Evolutionary conservation across 2,797 vertebrate species (phyloP).

Genomic region (Schizopygopsis pylzovi): DNA sequence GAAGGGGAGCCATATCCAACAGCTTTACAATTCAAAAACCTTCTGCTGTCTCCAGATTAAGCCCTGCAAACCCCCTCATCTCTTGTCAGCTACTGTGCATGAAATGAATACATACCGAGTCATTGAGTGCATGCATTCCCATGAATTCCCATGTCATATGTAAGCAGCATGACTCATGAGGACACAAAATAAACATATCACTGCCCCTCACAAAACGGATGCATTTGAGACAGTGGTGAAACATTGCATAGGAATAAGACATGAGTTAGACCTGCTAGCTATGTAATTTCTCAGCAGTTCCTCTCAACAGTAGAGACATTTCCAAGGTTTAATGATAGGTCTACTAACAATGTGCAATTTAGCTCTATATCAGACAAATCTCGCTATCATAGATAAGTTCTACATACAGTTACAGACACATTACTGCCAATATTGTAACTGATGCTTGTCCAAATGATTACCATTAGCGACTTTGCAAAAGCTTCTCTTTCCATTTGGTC

Average conservation of each 20-base stretch:
- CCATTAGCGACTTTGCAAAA: not conserved
- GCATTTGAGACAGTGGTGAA: not conserved
- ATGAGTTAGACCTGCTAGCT: not conserved
- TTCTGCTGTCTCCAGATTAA: not conserved
- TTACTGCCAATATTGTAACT: not conserved
- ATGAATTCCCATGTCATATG: not conserved
- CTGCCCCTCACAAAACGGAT: not conserved
- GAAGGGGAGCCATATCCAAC: not conserved
- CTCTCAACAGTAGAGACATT: not conserved
- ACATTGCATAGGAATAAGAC: not conserved
- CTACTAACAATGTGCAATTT: not conserved
- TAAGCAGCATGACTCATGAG: not conserved
- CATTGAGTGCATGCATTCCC: too few species aligned
- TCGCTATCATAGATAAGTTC: not conserved
- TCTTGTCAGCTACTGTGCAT: not conserved
- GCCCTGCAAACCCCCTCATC: not conserved
- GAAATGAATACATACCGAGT: not conserved
- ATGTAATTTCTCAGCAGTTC: not conserved
- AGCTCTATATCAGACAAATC: not conserved
- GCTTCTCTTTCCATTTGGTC: not conserved
- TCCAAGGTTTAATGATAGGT: not conserved
- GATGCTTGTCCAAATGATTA: not conserved
- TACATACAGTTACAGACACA: not conserved
- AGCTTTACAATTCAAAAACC: not conserved
- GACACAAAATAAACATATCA: not conserved